phyloP scores from a whole-genome alignment of 1,140 invertebrate genomes.

The Anthonomus grandis region DNA sequence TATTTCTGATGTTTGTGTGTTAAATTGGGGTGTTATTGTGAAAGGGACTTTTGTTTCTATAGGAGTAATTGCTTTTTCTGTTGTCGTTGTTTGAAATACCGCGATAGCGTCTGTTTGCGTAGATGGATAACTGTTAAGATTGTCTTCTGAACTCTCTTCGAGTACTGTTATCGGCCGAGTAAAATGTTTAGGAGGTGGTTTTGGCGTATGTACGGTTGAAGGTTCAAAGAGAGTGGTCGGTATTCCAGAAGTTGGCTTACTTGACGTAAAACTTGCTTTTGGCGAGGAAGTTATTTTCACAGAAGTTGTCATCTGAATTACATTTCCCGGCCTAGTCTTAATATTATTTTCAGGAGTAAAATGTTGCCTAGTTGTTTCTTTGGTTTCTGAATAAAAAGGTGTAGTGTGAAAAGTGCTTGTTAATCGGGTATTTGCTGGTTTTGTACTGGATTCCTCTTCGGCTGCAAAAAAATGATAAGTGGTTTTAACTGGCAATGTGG shows the following conservation, averaged over 20 bases:
- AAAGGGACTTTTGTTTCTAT: too few relatives aligned
- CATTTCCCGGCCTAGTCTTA: too few relatives aligned
- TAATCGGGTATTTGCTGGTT: neutral
- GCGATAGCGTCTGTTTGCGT: neutral
- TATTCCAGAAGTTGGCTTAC: too few relatives aligned
- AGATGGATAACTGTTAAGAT: neutral
- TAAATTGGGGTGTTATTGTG: too few relatives aligned
- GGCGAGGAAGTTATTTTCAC: too few relatives aligned
- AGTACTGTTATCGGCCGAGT: constrained; percentile 2
- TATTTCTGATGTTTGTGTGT: too few relatives aligned
- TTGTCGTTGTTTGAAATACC: too few relatives aligned
- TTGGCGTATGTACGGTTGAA: constrained; percentile 2
- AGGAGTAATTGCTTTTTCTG: too few relatives aligned
- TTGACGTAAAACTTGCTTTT: too few relatives aligned
- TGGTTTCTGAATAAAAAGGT: neutral
- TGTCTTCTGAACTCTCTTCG: neutral
- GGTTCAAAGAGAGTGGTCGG: neutral
- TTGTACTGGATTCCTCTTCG: too few relatives aligned
- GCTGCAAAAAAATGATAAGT: constrained; percentile 27
- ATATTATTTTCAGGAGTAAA: too few relatives aligned
- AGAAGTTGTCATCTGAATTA: too few relatives aligned
- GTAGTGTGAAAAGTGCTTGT: neutral
- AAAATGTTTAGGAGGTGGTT: neutral
- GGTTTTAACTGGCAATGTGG: constrained; percentile 16
- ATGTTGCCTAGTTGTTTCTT: neutral